Conservation (phyloP, 2,797 vertebrate species). For the Setipinna tenuifilis region DNA sequence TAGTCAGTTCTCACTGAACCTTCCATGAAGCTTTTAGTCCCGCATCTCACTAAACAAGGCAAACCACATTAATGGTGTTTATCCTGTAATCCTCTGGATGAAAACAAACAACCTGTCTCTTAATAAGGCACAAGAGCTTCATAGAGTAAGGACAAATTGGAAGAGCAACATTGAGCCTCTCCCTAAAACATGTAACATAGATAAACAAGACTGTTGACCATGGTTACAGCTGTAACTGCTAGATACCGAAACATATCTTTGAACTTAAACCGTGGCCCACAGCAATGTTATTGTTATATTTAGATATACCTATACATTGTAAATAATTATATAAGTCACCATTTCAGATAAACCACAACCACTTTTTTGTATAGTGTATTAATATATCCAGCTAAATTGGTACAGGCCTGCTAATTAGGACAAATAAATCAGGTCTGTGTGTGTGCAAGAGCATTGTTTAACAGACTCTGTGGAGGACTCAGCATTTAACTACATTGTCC, state of each 20-base stretch:
- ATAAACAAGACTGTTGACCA: constrained; percentile 68
- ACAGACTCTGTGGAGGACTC: neutral
- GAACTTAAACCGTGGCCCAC: constrained; percentile 38
- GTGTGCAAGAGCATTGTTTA: neutral
- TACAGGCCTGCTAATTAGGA: neutral
- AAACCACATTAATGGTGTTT: constrained; percentile 31
- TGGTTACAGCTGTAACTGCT: constrained; percentile 60
- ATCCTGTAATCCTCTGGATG: constrained; percentile 41
- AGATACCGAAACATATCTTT: constrained; percentile 60
- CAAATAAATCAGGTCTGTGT: neutral
- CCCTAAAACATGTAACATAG: constrained; percentile 67
- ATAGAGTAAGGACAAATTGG: constrained; percentile 15
- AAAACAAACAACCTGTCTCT: constrained; percentile 35
- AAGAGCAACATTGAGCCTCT: constrained; percentile 47
- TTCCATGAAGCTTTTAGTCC: constrained; percentile 23
- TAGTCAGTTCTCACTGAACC: constrained; percentile 5
- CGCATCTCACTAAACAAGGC: constrained; percentile 28
- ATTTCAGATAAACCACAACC: too few species aligned
- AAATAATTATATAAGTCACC: too few species aligned
- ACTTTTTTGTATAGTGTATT: neutral
- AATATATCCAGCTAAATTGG: neutral
- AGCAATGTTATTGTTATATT: neutral
- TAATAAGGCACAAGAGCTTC: constrained; percentile 25
- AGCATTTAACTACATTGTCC: neutral
- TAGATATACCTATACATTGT: neutral